Evolutionary conservation across 2,797 vertebrate species (phyloP).

Genomic region (Lophius americanus): DNA sequence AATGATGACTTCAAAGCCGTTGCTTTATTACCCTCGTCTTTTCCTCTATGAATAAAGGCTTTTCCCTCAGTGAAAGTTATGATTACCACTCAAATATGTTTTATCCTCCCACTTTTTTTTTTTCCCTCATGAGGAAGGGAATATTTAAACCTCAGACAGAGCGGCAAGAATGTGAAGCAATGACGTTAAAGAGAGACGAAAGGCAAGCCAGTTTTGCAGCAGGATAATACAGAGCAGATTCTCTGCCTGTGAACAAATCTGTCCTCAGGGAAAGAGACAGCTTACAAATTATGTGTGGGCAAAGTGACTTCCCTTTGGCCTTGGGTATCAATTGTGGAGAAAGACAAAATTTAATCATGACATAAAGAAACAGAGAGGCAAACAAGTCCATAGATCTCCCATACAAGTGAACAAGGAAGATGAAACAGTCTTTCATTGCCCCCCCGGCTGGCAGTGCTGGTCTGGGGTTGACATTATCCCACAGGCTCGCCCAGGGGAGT

Average conservation of each 20-base stretch:
- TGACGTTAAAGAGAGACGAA: conserved; percentile 81
- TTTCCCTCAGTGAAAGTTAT: conserved; percentile 78
- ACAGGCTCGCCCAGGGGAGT: conserved; percentile 53
- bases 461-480: conserved; percentile 61
- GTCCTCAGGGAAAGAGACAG: conserved; percentile 80
- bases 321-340: conserved; percentile 85
- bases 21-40: conserved; percentile 41
- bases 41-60: conserved; percentile 71
- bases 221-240: conserved; percentile 89
- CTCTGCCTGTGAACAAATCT: conserved; percentile 87
- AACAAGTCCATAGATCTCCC: conserved; percentile 76
- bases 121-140: conserved; percentile 74
- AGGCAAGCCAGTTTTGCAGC: conserved; percentile 76
- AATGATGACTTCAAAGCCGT: conserved; percentile 78
- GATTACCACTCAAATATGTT: conserved; percentile 78
- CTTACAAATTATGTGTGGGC: conserved; percentile 87
- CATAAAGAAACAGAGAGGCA: conserved; percentile 77
- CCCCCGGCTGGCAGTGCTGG: conserved; percentile 56
- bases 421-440: conserved; percentile 77
- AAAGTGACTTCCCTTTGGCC: conserved; percentile 85
- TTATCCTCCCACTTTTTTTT: conserved; percentile 53
- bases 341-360: conserved; percentile 84
- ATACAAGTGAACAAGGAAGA: conserved; percentile 61
- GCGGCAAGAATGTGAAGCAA: conserved; percentile 65
- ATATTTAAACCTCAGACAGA: conserved; percentile 78